A percentile compares a stretch with the other conserved stretches of the same genome.
Evolutionary conservation across 2,888 invertebrate species (phyloP).

Genomic region (Sphaerophoria taeniata): DNA sequence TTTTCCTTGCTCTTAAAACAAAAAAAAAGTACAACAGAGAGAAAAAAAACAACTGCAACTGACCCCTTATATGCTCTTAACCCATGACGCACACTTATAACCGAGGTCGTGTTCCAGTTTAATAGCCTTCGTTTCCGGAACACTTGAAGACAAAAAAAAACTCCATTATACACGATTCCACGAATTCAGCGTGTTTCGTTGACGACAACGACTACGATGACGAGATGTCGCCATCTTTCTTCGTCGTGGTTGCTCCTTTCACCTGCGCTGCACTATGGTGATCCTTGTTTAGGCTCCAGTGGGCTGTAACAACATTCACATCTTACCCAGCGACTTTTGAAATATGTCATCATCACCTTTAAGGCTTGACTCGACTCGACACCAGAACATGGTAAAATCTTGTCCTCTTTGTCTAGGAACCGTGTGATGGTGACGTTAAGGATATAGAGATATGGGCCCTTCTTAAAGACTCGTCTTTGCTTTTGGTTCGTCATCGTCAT

Average conservation of each 20-base stretch:
- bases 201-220: too few relatives aligned
- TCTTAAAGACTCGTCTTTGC: slow-evolving; percentile 44
- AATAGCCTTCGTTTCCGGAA: slow-evolving; percentile 73
- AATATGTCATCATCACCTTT: slow-evolving; percentile 68
- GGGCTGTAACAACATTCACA: not conserved
- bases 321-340: slow-evolving; percentile 58
- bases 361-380: slow-evolving; percentile 59
- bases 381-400: slow-evolving; percentile 31
- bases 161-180: not conserved
- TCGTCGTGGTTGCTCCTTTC: slow-evolving; percentile 42
- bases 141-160: slow-evolving; percentile 33
- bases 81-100: slow-evolving; percentile 70
- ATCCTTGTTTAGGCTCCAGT: not conserved
- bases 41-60: slow-evolving; percentile 52
- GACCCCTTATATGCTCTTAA: slow-evolving; percentile 70
- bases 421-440: not conserved
- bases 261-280: slow-evolving; percentile 12
- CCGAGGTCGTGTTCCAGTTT: slow-evolving; percentile 74
- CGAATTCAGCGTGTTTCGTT: too few relatives aligned
- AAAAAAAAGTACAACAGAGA: not conserved
- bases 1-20: not conserved
- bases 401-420: not conserved
- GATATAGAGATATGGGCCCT: slow-evolving; percentile 9
- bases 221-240: not conserved
- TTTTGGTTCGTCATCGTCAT: slow-evolving; percentile 52